Base-by-base conservation (phyloP, 1,140 invertebrate genomes). In the Trichoplusia ni region DNA sequence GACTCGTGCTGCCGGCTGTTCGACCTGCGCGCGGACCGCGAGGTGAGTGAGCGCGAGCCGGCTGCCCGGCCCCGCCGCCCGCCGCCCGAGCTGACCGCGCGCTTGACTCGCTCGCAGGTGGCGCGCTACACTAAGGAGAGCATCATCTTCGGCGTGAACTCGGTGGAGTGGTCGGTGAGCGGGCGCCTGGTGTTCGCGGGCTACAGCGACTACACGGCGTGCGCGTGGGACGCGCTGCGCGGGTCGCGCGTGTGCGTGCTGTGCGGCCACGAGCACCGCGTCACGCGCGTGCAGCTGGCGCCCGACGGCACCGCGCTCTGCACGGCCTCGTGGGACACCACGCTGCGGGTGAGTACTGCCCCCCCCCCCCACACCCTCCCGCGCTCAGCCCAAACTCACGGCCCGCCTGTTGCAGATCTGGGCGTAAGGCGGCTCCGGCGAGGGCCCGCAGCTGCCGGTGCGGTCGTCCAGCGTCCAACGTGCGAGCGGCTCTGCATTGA, bases 191-290 rank as follows among this genome's bases (percentile, higher is more conserved):
- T 99, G 68, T 99, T 99, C 92, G 98, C 98, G 67, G 99, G 98
- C 44, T 99, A 99, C 92, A 98, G 98, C 90, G 99, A 99, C 91
- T 99, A 99, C 88, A 99, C 98, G 13, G 96, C 99, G 16, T 98
- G 99, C 91, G 95, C 99, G 9, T 99, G 99, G 99, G 99, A 99
- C 91, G 97, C 98, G 11, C 90, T 99, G 23, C 99, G 99, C 83
- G 98, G 95, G 82, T 93, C 94, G 49, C 93, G 99, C 58, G 94
- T 99, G 9, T 95, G 95, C 79, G 94, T 99, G 61, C 92, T 99
- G 18, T 99, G 99, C 85, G 98, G 98, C 0, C 99, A 99, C 91
- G 99, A 99, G 91, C 99, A 99, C 90, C 93, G 98, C 77, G 97
- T 99, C 14, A 97, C 97, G 56, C 98, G 96, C 92, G 92, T 99